A percentile compares a stretch with the other conserved stretches of the same genome.
Evolutionary conservation across 2,797 vertebrate genomes (phyloP).

Genomic region (Sphenopsis melanotis): DNA sequence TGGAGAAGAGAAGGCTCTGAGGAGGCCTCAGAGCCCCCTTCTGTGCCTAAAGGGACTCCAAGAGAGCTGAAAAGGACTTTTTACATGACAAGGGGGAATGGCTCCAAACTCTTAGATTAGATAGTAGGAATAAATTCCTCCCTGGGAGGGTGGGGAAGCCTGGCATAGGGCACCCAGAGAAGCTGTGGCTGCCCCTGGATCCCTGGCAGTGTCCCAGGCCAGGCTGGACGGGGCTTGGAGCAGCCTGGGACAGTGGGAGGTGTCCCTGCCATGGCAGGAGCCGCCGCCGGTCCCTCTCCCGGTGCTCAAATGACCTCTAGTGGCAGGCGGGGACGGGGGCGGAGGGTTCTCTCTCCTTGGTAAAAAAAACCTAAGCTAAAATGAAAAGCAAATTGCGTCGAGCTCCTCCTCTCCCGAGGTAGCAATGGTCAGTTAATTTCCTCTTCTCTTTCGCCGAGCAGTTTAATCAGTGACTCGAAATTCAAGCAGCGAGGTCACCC

Average conservation of each 20-base stretch:
- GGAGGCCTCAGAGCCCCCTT: neutral
- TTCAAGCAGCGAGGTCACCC: neutral
- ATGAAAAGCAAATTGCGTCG: neutral
- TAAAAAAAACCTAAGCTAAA: neutral
- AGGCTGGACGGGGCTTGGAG: accelerated
- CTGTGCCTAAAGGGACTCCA: neutral
- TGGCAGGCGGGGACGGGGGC: slow-evolving; percentile 13
- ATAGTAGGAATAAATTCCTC: neutral
- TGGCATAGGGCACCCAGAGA: neutral
- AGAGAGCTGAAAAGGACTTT: neutral
- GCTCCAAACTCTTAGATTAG: neutral
- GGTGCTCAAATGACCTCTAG: slow-evolving; percentile 65
- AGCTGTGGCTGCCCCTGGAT: neutral
- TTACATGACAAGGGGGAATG: no score
- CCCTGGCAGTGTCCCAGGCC: neutral
- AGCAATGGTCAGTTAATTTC: neutral
- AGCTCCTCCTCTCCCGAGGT: neutral
- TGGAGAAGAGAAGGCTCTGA: neutral
- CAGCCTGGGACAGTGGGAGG: accelerated
- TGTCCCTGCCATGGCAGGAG: neutral
- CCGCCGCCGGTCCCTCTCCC: neutral
- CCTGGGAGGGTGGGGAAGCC: accelerated
- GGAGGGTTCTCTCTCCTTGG: no score
- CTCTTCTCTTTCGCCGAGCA: neutral
- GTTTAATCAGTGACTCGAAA: neutral